A percentile compares a stretch with the other conserved stretches of the same genome.
phyloP scores from a whole-genome alignment of 2,797 vertebrate genomes.

The Helarctos malayanus region DNA sequence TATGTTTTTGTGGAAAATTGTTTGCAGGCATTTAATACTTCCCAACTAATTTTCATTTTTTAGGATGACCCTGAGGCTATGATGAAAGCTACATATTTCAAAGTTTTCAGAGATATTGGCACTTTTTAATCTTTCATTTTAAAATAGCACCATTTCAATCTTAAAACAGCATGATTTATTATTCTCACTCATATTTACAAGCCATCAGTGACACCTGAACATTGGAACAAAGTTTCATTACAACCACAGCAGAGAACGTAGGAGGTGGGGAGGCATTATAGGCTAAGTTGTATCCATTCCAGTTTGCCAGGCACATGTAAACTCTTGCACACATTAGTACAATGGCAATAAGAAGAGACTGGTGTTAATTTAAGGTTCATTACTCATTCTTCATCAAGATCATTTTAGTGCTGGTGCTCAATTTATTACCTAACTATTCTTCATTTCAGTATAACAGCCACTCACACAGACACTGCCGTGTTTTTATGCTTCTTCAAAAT shows the following conservation, averaged over 20 bases:
- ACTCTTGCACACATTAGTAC: not conserved
- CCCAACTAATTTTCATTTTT: not conserved
- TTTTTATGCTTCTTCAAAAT: constrained; percentile 8
- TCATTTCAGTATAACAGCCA: not conserved
- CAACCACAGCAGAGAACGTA: not conserved
- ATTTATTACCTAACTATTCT: not conserved
- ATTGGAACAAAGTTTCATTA: not conserved
- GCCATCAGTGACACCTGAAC: not conserved
- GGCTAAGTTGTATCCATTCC: not conserved
- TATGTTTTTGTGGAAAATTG: constrained; percentile 1
- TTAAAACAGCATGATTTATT: constrained; percentile 7
- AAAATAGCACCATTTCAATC: not conserved
- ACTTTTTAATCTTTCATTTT: constrained; percentile 38
- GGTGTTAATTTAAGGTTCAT: not conserved
- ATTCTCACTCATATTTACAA: constrained; percentile 4
- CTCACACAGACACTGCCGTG: not conserved
- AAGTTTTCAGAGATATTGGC: not conserved
- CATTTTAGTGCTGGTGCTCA: not conserved
- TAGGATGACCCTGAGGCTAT: not conserved
- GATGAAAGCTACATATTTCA: constrained; percentile 33
- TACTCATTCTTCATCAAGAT: constrained; percentile 3
- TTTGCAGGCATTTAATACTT: not conserved
- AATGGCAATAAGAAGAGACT: not conserved
- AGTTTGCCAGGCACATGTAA: not conserved
- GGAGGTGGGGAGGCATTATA: not conserved